Evolutionary conservation across 2,888 invertebrate species (phyloP), one percentile per base, ranked within the genome.

Genomic region (Ophion costatus): DNA sequence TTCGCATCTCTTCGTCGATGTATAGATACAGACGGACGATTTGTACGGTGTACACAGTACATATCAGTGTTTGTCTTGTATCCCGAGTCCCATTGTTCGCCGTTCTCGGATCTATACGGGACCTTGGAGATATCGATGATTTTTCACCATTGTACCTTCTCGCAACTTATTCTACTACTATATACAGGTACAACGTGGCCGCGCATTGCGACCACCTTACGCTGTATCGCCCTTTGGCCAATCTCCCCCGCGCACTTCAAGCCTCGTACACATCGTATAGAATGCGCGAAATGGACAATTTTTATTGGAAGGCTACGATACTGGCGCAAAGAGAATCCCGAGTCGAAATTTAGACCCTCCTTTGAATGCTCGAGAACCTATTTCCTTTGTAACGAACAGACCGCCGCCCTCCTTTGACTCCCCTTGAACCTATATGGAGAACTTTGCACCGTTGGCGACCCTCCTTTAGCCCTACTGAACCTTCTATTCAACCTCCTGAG

Each of bases 51-150:
- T 17, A 51, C 11, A 51, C 11, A 51, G 14, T 2, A 17, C 14
- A 6, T 45, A 57, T 45, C 24, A 71, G 75, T 38, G 9, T 22
- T 11, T 66, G 22, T 74, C 63, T 22, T 73, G 7, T 88, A 87
- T 83, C 81, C 85, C 87, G 84, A 86, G 90, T 90, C 90, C 91
- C 91, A 91, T 92, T 92, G 92, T 92, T 92, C 90, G 88, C 88
- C 83, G 89, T 87, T 89, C 90, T 56, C 66, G 24, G 24, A 56
- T 61, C 10, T 22, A 22, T 76, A 42, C 29, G 66, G 22, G 29
- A 59, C 38, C 14, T 24, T 29, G 78, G 74, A 74, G 90, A 91
- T 90, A 91, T 88, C 88, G 86, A 86, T 89, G 90, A 90, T 91
- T 91, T 90, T 91, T 91, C 90, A 90, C 89, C 90, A 88, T 89